These are phyloP conservation scores for Chelidonichthys spinosus DNA, from an alignment of 2,797 vertebrate species.

Conservation along the genomic window DNA sequence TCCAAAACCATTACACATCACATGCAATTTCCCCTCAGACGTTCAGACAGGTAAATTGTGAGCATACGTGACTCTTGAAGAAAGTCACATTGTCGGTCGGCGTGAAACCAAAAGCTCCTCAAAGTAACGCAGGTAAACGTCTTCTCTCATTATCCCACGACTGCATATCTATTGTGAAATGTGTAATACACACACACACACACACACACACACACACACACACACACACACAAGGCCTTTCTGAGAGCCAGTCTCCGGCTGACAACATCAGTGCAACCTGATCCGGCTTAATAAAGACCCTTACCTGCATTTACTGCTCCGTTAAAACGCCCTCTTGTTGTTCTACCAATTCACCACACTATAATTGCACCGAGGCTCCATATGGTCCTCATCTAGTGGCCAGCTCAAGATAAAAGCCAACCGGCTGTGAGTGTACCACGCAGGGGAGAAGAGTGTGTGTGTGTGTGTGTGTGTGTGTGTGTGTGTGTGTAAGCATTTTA, in stretches of 20 bases:
- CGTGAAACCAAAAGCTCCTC: slow-evolving; percentile 29
- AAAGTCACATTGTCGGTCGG: neutral
- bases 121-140: slow-evolving; percentile 33
- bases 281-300: slow-evolving; percentile 71
- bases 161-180: slow-evolving; percentile 7
- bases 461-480: slow-evolving; percentile 13
- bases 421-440: slow-evolving; percentile 54
- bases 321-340: slow-evolving; percentile 80
- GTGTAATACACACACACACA: too few relatives aligned
- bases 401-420: slow-evolving; percentile 74
- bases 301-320: slow-evolving; percentile 81
- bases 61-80: slow-evolving; percentile 5
- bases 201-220: neutral
- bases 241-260: slow-evolving; percentile 56
- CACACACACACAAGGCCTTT: slow-evolving; percentile 18
- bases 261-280: slow-evolving; percentile 77
- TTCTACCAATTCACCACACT: slow-evolving; percentile 77
- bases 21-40: slow-evolving; percentile 45
- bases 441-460: slow-evolving; percentile 51
- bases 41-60: slow-evolving; percentile 54
- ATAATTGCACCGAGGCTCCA: slow-evolving; percentile 75
- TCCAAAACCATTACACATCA: slow-evolving; percentile 63
- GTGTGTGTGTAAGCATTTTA: slow-evolving; percentile 68
- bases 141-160: slow-evolving; percentile 13
- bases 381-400: slow-evolving; percentile 81